phyloP scores from a whole-genome alignment of 1,140 invertebrate species.

The Drosophila biarmipes region DNA sequence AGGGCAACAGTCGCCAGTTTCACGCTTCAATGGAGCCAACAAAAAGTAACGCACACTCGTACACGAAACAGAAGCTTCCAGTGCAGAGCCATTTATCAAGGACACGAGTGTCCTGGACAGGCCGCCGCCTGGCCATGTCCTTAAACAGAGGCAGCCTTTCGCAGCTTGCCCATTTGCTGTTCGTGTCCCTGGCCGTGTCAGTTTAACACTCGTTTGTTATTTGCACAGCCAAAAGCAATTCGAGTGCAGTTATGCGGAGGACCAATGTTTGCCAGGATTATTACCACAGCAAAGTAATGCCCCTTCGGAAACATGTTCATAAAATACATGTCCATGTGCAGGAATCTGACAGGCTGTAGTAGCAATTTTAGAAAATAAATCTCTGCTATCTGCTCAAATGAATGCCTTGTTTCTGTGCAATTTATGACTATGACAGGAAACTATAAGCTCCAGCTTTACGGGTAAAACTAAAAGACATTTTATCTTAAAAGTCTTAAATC shows the following conservation, averaged over 20 bases:
- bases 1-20: slow-evolving; percentile 71
- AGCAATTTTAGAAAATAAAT: slow-evolving; percentile 3
- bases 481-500: too few species aligned
- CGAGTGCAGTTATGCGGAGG: slow-evolving; percentile 38
- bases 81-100: slow-evolving; percentile 73
- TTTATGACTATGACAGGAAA: background rate
- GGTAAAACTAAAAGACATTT: background rate
- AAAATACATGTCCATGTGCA: slow-evolving; percentile 1
- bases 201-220: slow-evolving; percentile 77
- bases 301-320: slow-evolving; percentile 1
- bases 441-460: background rate
- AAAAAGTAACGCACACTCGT: background rate
- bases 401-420: background rate
- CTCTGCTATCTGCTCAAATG: too few species aligned
- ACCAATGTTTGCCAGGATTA: slow-evolving; percentile 25
- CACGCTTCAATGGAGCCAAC: slow-evolving; percentile 54
- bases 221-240: slow-evolving; percentile 57
- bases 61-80: slow-evolving; percentile 22
- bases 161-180: slow-evolving; percentile 49
- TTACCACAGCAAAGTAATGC: background rate
- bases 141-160: slow-evolving; percentile 63
- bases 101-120: slow-evolving; percentile 72
- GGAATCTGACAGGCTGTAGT: slow-evolving; percentile 1
- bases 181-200: slow-evolving; percentile 57
- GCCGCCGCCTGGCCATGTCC: slow-evolving; percentile 60